These are phyloP conservation scores for Drosophila siamana DNA, from an alignment of 2,888 invertebrate species.

Conservation along the genomic window DNA sequence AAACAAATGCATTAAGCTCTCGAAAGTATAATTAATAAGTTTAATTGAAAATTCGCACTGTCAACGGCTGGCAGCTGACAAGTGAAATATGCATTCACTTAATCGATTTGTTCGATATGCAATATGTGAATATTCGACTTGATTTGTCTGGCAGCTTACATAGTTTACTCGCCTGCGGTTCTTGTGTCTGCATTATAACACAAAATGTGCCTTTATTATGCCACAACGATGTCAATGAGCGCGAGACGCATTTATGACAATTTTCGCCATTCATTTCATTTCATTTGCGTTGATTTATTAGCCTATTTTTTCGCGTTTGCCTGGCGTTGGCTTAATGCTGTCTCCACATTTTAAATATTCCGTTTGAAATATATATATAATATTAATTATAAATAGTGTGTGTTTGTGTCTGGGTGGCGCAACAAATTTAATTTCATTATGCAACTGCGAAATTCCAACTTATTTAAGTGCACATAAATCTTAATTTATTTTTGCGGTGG, in stretches of 20 bases:
- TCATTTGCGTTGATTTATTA: slow-evolving; percentile 47
- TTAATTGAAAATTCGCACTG: slow-evolving; percentile 41
- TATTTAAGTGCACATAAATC: slow-evolving; percentile 66
- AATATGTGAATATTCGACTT: background rate
- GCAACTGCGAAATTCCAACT: slow-evolving; percentile 48
- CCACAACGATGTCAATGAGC: slow-evolving; percentile 11
- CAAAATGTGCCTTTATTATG: slow-evolving; percentile 37
- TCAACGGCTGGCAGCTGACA: slow-evolving; percentile 25
- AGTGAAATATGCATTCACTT: slow-evolving; percentile 15
- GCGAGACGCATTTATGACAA: slow-evolving; percentile 23
- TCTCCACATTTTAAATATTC: slow-evolving; percentile 47
- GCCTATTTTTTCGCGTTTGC: too few relatives aligned
- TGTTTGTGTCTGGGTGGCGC: too few relatives aligned
- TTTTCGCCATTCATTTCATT: slow-evolving; percentile 21
- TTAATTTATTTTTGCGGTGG: slow-evolving; percentile 55
- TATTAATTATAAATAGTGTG: slow-evolving; percentile 42
- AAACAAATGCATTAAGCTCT: slow-evolving; percentile 36
- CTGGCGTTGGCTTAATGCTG: slow-evolving; percentile 5
- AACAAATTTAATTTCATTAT: slow-evolving; percentile 63
- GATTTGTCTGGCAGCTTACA: slow-evolving; percentile 15
- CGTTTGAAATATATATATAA: slow-evolving; percentile 49
- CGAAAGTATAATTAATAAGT: slow-evolving; percentile 40
- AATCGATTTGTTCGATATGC: slow-evolving; percentile 17
- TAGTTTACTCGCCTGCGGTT: background rate
- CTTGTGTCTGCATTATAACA: slow-evolving; percentile 48